These are phyloP conservation scores for Tetrapedia diversipes DNA, from an alignment of 2,888 invertebrate species.

Conservation along the genomic window DNA sequence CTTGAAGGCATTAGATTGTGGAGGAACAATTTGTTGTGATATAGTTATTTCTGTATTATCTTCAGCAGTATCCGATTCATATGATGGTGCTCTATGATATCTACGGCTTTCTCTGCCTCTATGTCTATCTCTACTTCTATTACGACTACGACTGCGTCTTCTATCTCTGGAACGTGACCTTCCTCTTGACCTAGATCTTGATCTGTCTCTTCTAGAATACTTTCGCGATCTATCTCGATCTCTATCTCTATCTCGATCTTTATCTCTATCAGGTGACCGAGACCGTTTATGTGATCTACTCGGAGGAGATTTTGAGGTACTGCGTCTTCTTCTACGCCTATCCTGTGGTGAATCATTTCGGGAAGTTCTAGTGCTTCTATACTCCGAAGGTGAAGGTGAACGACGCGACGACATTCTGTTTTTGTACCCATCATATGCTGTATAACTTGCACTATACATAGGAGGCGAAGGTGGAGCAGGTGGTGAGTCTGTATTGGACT, in stretches of 20 bases:
- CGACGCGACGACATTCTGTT: slow-evolving; percentile 72
- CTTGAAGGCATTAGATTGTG: slow-evolving; percentile 88
- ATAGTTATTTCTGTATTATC: slow-evolving; percentile 60
- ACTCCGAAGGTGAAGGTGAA: slow-evolving; percentile 71
- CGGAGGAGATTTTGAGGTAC: slow-evolving; percentile 74
- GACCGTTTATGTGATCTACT: slow-evolving; percentile 72
- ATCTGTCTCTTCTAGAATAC: slow-evolving; percentile 67
- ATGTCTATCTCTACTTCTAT: slow-evolving; percentile 76
- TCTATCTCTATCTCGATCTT: slow-evolving; percentile 69
- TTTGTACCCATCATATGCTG: slow-evolving; percentile 75
- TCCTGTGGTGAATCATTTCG: slow-evolving; percentile 76
- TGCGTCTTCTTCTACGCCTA: slow-evolving; percentile 75
- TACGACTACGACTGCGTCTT: slow-evolving; percentile 77
- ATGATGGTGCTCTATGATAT: slow-evolving; percentile 73
- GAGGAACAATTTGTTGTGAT: slow-evolving; percentile 70
- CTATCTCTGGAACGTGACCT: slow-evolving; percentile 76
- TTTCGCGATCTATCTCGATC: slow-evolving; percentile 69
- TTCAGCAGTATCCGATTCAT: slow-evolving; percentile 76
- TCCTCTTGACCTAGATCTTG: slow-evolving; percentile 70
- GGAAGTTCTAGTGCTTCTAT: slow-evolving; percentile 70
- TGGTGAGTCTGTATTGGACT: slow-evolving; percentile 75
- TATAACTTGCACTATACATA: slow-evolving; percentile 73
- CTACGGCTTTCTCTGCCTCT: slow-evolving; percentile 73
- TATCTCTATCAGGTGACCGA: slow-evolving; percentile 67
- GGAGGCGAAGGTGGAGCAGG: slow-evolving; percentile 79